Base-by-base conservation (phyloP, 2,113 vertebrate genomes). In the Chaetorhynchus papuensis region DNA sequence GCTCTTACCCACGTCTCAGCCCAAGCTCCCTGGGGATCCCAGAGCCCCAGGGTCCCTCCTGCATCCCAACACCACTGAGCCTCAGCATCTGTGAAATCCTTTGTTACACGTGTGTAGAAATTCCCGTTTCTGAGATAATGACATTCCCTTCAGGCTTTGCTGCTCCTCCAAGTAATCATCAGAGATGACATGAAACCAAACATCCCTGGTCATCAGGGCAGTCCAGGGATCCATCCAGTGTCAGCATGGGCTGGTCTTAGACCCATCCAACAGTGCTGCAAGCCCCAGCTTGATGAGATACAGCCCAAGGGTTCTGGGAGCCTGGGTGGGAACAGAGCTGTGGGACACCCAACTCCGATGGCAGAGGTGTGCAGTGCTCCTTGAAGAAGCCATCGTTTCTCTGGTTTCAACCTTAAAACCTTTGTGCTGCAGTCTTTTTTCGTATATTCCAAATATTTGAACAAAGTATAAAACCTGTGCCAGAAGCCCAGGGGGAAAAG, bases 281-380 rank as follows among this genome's bases (percentile, higher is more conserved):
- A 16, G 19, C 35, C 41, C 53, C 4, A 7, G 26, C n/a, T 41
- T 0, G 1, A 23, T 5, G 1, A 72, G 23, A 8, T 63, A 20
- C 26, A 41, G 7, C 22, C 63, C 4, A 2, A 45, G 14, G 26
- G 18, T 5, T 84, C 28, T 59, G 52, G 53, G 26, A 59, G 6
- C 47, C 31, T 20, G 2, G 1, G 24, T 10, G 7, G 41, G 56
- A 86, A 28, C 0, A 7, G 24, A 41, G 11, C 57, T 16, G 4
- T 33, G n/a, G 72, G 45, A n/a, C 39, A 54, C 33, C 45, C 59
- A 45, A 0, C 13, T 10, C 6, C 39, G 42, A 35, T 0, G 8
- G 45, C 61, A 63, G 39, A 15, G 11, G 9, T 14, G 11, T 37
- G n/a, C n/a, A 45, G 3, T 1, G 4, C 15, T 79, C 30, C 80